These are phyloP conservation scores for Rallus limicola DNA, from an alignment of 2,113 vertebrate genomes.

Conservation along the genomic window DNA sequence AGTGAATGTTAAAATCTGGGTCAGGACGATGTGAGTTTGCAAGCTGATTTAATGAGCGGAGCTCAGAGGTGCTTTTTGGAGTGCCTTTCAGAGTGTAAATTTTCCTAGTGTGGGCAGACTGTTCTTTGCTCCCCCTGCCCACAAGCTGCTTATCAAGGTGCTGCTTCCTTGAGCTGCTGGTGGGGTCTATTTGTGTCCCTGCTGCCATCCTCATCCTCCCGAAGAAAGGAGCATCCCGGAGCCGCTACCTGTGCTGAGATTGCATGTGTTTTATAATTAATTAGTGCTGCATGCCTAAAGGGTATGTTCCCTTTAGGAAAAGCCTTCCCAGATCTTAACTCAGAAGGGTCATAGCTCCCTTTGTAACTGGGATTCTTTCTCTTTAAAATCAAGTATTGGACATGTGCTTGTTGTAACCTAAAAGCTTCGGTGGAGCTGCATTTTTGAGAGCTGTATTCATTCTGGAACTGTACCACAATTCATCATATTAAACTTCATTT, in stretches of 20 bases:
- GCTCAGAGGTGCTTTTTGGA: not conserved
- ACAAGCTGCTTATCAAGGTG: fast-evolving
- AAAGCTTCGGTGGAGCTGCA: conserved; percentile 61
- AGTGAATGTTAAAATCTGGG: not conserved
- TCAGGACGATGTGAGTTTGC: not conserved
- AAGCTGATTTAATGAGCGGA: not conserved
- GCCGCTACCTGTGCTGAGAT: not conserved
- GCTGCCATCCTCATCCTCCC: not conserved
- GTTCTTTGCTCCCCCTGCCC: not conserved
- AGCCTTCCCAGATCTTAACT: not conserved
- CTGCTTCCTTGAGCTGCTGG: not conserved
- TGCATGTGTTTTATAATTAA: not conserved
- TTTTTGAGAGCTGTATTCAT: conserved; percentile 60
- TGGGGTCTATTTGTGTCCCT: fast-evolving
- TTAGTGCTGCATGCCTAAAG: not conserved
- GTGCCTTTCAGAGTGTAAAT: fast-evolving
- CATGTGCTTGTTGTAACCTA: conserved; percentile 41
- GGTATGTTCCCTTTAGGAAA: not conserved
- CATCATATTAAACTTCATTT: conserved; percentile 81
- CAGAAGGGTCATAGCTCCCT: not conserved
- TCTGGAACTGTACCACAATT: conserved; percentile 65
- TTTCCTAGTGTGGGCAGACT: not conserved
- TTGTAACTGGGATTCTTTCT: not conserved
- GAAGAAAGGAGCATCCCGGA: not conserved
- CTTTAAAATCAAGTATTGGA: not conserved